phyloP scores from a whole-genome alignment of 1,140 invertebrate species.

The Eciton burchellii region DNA sequence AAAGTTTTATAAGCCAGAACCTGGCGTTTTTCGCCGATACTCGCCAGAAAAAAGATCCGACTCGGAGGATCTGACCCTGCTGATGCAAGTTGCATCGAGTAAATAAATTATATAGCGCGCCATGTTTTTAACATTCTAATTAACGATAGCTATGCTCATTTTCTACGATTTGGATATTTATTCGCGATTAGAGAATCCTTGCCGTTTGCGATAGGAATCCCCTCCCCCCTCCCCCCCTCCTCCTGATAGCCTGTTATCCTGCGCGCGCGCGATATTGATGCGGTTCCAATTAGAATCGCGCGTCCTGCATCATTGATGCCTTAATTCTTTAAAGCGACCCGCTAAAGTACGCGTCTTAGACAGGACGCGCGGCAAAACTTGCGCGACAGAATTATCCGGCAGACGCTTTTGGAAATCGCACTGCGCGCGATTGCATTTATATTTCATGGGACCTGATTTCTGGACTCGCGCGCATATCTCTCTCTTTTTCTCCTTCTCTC shows the following conservation, averaged over 20 bases:
- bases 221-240: too few species aligned
- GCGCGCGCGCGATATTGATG: slow-evolving; percentile 34
- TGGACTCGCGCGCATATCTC: slow-evolving; percentile 32
- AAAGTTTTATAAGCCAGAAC: too few species aligned
- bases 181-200: background rate
- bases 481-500: too few species aligned
- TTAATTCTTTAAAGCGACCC: slow-evolving; percentile 49
- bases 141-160: too few species aligned
- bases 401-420: slow-evolving; percentile 61
- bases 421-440: slow-evolving; percentile 27
- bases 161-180: slow-evolving; percentile 1
- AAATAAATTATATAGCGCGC: too few species aligned
- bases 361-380: slow-evolving; percentile 27
- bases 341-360: slow-evolving; percentile 13
- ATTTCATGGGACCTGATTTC: slow-evolving; percentile 57
- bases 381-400: slow-evolving; percentile 41
- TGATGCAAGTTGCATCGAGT: too few species aligned
- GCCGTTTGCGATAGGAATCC: background rate
- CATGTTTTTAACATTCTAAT: too few species aligned
- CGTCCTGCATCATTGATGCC: slow-evolving; percentile 28
- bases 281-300: slow-evolving; percentile 10
- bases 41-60: too few species aligned
- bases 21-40: too few species aligned
- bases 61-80: too few species aligned
- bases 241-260: background rate